Evolutionary conservation across 2,797 vertebrate genomes (phyloP).

Genomic region (Esox masquinongy): DNA sequence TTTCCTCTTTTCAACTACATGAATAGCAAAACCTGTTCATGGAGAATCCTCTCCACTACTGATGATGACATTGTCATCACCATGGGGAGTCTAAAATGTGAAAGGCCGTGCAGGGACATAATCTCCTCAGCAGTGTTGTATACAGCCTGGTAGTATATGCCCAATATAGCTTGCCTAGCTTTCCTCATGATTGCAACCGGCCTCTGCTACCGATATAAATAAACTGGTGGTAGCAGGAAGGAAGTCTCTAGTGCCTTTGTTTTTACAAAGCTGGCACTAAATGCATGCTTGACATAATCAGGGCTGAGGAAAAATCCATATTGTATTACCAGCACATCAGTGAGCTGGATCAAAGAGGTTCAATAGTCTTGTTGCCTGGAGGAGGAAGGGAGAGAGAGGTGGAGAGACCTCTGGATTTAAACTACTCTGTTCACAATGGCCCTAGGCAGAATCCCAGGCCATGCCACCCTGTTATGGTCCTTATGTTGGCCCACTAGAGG

Average conservation of each 20-base stretch:
- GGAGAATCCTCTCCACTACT: not conserved
- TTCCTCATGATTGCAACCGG: not conserved
- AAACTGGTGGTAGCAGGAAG: slow-evolving; percentile 1
- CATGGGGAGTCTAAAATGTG: not conserved
- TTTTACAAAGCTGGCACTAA: slow-evolving; percentile 22
- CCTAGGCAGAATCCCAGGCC: not conserved
- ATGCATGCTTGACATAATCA: slow-evolving; percentile 42
- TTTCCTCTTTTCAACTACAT: too few relatives aligned
- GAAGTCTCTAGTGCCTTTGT: not conserved
- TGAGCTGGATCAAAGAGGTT: slow-evolving; percentile 30
- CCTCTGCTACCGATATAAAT: slow-evolving; percentile 10
- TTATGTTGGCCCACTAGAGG: not conserved
- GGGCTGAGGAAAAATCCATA: slow-evolving; percentile 58
- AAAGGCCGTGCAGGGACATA: not conserved
- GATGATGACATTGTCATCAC: not conserved
- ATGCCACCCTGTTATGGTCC: not conserved
- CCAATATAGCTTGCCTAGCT: not conserved
- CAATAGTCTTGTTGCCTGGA: not conserved
- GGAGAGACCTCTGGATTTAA: not conserved
- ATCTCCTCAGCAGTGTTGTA: not conserved
- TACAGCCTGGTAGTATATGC: not conserved
- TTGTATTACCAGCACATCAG: slow-evolving; percentile 51
- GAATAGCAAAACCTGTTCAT: not conserved
- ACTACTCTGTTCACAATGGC: not conserved
- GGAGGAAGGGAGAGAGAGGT: not conserved